Evolutionary conservation across 2,113 vertebrate genomes (phyloP).

Genomic region (Lethenteron camtschaticum): DNA sequence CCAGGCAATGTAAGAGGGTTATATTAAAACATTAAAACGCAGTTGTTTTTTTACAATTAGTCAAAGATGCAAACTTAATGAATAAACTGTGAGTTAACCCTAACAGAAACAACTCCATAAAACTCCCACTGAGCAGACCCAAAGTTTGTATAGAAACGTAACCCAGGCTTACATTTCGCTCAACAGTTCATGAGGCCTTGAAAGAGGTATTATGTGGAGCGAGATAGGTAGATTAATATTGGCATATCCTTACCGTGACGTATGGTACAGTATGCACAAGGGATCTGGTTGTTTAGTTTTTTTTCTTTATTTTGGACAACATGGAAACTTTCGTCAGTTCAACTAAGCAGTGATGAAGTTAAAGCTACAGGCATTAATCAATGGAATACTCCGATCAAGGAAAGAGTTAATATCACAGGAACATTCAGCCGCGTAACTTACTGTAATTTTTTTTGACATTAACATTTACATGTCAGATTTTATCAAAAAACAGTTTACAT

Average conservation of each 20-base stretch:
- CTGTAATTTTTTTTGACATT: background rate
- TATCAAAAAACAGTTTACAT: constrained; percentile 2
- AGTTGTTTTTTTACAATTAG: background rate
- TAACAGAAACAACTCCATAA: background rate
- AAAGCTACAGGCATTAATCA: constrained; percentile 1
- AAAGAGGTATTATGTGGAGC: constrained; percentile 3
- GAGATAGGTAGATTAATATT: constrained; percentile 2
- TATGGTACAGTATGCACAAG: background rate
- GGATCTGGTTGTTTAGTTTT: background rate
- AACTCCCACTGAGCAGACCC: background rate
- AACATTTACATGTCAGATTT: constrained; percentile 4
- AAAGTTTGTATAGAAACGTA: background rate
- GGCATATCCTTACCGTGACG: background rate
- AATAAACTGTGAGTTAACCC: constrained; percentile 1
- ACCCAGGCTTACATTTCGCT: background rate
- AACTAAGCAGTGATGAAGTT: constrained; percentile 1
- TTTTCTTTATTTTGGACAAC: too few relatives aligned
- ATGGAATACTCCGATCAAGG: constrained; percentile 1
- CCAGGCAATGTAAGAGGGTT: background rate
- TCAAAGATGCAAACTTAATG: background rate
- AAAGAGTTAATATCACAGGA: constrained; percentile 5
- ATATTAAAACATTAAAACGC: background rate
- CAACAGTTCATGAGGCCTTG: constrained; percentile 4
- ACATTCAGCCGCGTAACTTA: constrained; percentile 1
- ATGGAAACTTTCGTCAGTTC: background rate